Evolutionary conservation across 2,888 invertebrate species (phyloP), one percentile per base, ranked within the genome.

Genomic region (Perdita meconis): DNA sequence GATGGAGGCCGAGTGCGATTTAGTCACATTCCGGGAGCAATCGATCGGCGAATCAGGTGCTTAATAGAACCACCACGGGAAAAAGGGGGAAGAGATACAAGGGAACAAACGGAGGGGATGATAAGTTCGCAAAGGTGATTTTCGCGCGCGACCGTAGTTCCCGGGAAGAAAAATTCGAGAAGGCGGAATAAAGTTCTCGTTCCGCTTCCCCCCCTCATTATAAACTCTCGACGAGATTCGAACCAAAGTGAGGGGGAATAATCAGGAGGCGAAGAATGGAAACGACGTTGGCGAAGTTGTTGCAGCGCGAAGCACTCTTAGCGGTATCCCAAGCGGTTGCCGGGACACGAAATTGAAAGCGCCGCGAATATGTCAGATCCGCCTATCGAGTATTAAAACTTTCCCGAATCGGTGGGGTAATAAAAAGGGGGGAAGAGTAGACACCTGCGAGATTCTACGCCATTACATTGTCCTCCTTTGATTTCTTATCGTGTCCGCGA

Each of bases 381-480:
- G 82, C 83, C 81, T 85, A 86, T 88, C 86, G 82, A 86, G 86
- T 88, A 89, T 89, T 89, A 88, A 90, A 89, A 89, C 85, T 90
- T n/a, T 89, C 82, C 86, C 85, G 87, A 90, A 89, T 88, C 86
- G 86, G 83, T 81, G 81, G 64, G 74, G 82, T 75, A 71, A 84
- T 82, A 82, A 85, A 86, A 83, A 78, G 38, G 34, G 66, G 85
- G 83, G 83, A 84, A 83, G 80, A 86, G 86, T 81, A 83, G 81
- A 83, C 86, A 85, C 83, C 83, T 81, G 86, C 81, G 75, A 85
- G 82, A 86, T 87, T 89, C 86, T 72, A 74, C 74, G 78, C 77
- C 82, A 79, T 86, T 86, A 77, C 70, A 72, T 75, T 61, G 26
- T 34, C 66, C 60, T 67, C 68, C 64, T 63, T 57, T 72, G 69